phyloP scores from a whole-genome alignment of 2,888 invertebrate species.

The Sphecodes monilicornis region DNA sequence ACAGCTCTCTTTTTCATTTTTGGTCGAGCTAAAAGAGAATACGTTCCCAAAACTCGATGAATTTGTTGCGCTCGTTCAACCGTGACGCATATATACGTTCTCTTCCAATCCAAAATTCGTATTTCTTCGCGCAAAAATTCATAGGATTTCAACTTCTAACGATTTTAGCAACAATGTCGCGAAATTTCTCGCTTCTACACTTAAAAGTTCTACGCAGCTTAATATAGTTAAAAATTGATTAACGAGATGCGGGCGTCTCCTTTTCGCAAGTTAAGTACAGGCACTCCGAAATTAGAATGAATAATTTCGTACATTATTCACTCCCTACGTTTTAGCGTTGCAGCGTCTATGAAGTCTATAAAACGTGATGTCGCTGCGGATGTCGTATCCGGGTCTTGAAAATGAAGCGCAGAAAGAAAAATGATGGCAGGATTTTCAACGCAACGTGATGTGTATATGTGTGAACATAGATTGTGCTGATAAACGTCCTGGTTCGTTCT shows the following conservation, averaged over 20 bases:
- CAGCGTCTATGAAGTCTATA: background rate
- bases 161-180: conserved; percentile 17
- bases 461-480: background rate
- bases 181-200: conserved; percentile 20
- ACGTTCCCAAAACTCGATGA: conserved; percentile 24
- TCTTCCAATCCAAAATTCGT: background rate
- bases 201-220: conserved; percentile 26
- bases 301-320: conserved; percentile 7
- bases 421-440: background rate
- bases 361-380: conserved; percentile 15
- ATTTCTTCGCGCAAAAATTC: conserved; percentile 48
- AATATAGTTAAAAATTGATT: conserved; percentile 20
- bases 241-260: background rate
- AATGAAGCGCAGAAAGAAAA: background rate
- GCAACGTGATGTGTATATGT: background rate
- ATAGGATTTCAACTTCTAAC: conserved; percentile 32
- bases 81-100: conserved; percentile 8
- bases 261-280: background rate
- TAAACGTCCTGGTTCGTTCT: conserved; percentile 5
- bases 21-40: background rate
- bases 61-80: conserved; percentile 33
- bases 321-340: background rate
- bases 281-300: background rate
- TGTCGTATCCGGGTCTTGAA: background rate
- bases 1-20: conserved; percentile 1